Percentiles rank a stretch among this genome's conserved stretches.
These are phyloP conservation scores for Ernsta delagoae DNA, from an alignment of 2,888 invertebrate genomes.

Conservation along the genomic window DNA sequence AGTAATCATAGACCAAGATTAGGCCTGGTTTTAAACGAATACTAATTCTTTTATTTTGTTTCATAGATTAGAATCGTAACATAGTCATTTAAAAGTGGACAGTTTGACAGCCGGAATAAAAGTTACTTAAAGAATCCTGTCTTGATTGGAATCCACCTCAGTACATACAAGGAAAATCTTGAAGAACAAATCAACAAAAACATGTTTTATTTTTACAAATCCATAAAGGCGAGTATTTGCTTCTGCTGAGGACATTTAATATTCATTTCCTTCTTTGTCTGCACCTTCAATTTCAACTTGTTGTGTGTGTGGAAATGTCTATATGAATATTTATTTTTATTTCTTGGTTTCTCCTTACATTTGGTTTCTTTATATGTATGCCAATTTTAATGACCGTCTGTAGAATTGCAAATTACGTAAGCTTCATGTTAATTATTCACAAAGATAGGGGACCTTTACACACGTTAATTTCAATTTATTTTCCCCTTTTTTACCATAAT, in stretches of 20 bases:
- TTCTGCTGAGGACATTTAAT: constrained; percentile 2
- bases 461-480: too few relatives aligned
- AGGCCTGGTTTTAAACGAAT: too few relatives aligned
- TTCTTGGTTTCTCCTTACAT: background rate
- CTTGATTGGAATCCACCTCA: too few relatives aligned
- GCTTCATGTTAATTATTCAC: background rate
- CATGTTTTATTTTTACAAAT: background rate
- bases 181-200: background rate
- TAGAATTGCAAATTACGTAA: background rate
- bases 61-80: too few relatives aligned
- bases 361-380: background rate
- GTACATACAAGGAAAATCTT: background rate
- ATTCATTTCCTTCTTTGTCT: constrained; percentile 10
- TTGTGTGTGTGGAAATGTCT: background rate
- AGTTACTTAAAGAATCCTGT: too few relatives aligned
- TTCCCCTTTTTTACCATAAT: too few relatives aligned
- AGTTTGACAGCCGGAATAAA: too few relatives aligned
- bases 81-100: too few relatives aligned
- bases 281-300: constrained; percentile 6
- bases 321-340: constrained; percentile 4
- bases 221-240: background rate
- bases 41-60: too few relatives aligned
- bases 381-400: background rate
- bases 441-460: too few relatives aligned
- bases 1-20: too few relatives aligned